Evolutionary conservation across 2,888 invertebrate genomes (phyloP), one percentile per base, ranked within the genome.

Genomic region (Schrankia costaestrigalis): DNA sequence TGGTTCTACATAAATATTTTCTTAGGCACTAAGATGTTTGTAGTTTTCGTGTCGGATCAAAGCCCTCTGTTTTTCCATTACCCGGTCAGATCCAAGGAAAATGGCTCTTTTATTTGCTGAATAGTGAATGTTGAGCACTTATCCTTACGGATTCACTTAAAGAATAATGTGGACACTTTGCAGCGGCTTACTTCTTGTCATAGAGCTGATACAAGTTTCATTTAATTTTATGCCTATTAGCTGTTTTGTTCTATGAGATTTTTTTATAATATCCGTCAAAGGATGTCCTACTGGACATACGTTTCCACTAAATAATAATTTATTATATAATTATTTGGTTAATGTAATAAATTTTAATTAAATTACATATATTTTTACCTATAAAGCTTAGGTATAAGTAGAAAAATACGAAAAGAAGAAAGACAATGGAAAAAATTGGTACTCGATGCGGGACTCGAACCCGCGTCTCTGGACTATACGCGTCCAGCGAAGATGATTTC

Each of bases 21-120:
- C 3, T 18, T 5, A 7, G 9, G 17, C 19, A 13, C 11, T 29
- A 13, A 31, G 17, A 41, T 18, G 53, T 71, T 26, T 51, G 26
- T 3, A 74, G 58, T 58, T 42, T 56, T 35, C 15, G 65, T 18
- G 22, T 18, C 21, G 32, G 31, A 29, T 39, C 50, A 46, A 41
- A 62, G 68, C 69, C 67, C 57, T 66, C 78, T 81, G 80, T 82
- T 80, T 79, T 79, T 79, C 83, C 80, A 81, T 81, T 82, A 82
- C 69, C 71, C 77, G 73, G 76, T 75, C 73, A 74, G 78, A 77
- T 77, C 70, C 73, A 62, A 70, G 71, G 70, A 71, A 74, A 78
- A 77, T 71, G 70, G 76, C 66, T 71, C 77, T 71, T 80, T 82
- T 83, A 83, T 82, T 82, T 79, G 81, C 80, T 78, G 80, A 82